Conservation (phyloP, 2,888 invertebrate genomes). For the Agonopterix subpropinquella region DNA sequence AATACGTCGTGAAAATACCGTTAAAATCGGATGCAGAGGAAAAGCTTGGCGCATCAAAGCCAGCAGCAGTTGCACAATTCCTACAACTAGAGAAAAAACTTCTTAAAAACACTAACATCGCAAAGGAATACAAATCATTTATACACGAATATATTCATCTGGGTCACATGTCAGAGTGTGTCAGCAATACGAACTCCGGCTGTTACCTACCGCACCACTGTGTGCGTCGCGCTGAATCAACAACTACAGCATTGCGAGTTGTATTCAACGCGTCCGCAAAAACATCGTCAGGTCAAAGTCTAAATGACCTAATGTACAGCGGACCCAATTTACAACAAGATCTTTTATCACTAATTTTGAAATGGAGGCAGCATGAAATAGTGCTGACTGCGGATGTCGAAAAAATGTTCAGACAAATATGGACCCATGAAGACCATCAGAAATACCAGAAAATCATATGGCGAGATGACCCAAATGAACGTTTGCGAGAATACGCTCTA, state of each 20-base stretch:
- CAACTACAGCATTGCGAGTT: not conserved
- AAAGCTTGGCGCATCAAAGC: conserved; percentile 6
- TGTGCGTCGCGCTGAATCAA: not conserved
- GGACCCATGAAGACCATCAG: not conserved
- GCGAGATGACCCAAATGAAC: not conserved
- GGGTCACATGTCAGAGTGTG: conserved; percentile 9
- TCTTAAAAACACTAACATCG: conserved; percentile 7
- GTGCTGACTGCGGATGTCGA: not conserved
- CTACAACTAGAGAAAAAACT: conserved; percentile 9
- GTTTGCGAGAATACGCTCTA: not conserved
- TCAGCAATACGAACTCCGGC: not conserved
- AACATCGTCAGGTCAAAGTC: not conserved
- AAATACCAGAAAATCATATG: not conserved
- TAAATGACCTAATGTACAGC: not conserved
- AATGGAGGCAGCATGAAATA: too few species aligned
- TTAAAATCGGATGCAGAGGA: conserved; percentile 5
- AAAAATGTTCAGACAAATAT: not conserved
- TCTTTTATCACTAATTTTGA: too few species aligned
- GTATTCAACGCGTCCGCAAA: not conserved
- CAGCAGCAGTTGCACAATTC: conserved; percentile 8
- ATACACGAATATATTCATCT: conserved; percentile 14
- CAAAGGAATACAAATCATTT: conserved; percentile 12
- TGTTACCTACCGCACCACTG: not conserved
- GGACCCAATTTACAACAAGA: too few species aligned
- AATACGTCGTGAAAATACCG: not conserved